These are phyloP conservation scores for Spatulosminthurus flaviceps DNA, from an alignment of 2,888 invertebrate genomes.

Conservation along the genomic window DNA sequence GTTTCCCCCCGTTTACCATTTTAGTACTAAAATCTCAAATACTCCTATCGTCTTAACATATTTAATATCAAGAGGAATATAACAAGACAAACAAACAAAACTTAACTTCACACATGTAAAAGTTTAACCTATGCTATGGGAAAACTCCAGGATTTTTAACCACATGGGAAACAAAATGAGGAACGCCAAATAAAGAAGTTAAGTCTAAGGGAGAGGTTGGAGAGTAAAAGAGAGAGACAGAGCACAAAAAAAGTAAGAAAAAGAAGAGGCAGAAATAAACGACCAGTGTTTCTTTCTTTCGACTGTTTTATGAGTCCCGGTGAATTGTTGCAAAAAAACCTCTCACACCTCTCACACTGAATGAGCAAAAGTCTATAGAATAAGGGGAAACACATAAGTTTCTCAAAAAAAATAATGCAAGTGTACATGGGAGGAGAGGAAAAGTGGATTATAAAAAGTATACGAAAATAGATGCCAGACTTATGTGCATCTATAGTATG, in stretches of 20 bases:
- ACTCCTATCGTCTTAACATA: no score
- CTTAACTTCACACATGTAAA: no score
- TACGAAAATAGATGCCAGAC: conserved; percentile 53
- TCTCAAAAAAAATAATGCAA: conserved; percentile 48
- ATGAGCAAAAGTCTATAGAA: neutral
- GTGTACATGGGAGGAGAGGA: conserved; percentile 30
- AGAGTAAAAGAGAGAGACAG: neutral
- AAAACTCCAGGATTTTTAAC: no score
- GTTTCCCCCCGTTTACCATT: no score
- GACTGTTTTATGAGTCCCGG: conserved; percentile 53
- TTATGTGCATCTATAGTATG: neutral
- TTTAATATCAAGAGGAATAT: no score
- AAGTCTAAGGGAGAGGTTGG: neutral
- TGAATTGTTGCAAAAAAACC: conserved; percentile 51
- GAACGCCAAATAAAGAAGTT: neutral
- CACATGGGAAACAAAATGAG: no score
- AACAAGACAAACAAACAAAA: no score
- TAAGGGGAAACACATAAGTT: conserved; percentile 28
- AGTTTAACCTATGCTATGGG: no score
- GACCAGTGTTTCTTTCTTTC: conserved; percentile 45
- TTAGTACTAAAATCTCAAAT: no score
- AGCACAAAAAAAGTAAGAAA: neutral
- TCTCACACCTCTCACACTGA: neutral
- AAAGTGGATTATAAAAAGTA: conserved; percentile 53
- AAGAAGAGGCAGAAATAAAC: conserved; percentile 18